Evolutionary conservation across 2,797 vertebrate species (phyloP), one percentile per base, ranked within the genome.

Genomic region (Varecia variegata): DNA sequence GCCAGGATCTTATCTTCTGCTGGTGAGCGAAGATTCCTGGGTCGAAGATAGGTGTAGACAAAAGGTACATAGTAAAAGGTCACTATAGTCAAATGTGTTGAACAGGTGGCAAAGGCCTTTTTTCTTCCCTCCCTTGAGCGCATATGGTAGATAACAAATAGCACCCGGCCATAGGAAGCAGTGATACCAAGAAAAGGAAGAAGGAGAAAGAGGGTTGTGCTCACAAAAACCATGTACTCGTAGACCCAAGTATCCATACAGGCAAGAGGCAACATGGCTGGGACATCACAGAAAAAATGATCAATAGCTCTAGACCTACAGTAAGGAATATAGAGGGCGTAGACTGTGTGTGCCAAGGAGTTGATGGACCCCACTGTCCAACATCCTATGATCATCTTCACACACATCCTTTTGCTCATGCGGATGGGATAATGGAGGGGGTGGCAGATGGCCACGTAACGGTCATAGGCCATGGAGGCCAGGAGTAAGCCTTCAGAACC

Each of bases 61-160:
- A 97, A 97, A 47, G 95, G 96, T 32, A 67, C 71, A 45, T 95
- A 97, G 27, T 96, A 96, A 73, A 97, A 97, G 0, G 38, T 71
- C 23, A 96, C 95, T 10, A 97, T 74, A 0, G 92, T 96, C 23
- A 97, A 67, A 54, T 97, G 93, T 30, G 95, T 92, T 3, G 81
- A 95, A 38, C 95, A 90, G 0, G 80, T 97, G 15, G 54, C 38
- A 1, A 95, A 96, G 52, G 76, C 91, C 21, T 97, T 97, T 50
- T 54, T 94, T 20, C 32, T 96, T 4, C 97, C 95, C 10, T 95
- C 87, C 50, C 77, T 92, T 52, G 95, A 96, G 17, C 0, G 20
- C 84, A 97, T 95, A 20, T 54, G 56, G 17, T 68, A 82, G 17
- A 96, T 50, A 18, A 74, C 88, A 77, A 85, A 94, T 32, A 96